Conservation (phyloP, 2,113 vertebrate species). For the Maccullochella peelii region DNA sequence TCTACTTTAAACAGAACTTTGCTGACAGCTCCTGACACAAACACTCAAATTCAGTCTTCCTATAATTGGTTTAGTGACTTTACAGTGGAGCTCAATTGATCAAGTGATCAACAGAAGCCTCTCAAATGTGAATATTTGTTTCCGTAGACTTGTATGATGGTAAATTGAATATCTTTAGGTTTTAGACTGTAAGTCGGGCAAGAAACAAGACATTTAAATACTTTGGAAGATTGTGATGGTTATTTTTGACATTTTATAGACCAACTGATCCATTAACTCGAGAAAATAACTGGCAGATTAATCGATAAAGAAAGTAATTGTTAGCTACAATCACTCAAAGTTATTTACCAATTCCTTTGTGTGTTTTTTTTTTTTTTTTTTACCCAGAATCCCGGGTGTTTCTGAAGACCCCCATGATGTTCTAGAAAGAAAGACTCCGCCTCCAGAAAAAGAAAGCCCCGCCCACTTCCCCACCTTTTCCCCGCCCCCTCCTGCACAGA, state of each 20-base stretch:
- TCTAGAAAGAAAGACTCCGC: conserved; percentile 59
- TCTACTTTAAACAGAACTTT: too few species aligned
- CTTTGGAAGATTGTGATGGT: too few species aligned
- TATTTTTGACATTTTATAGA: too few species aligned
- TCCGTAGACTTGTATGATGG: not conserved
- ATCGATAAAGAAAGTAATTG: not conserved
- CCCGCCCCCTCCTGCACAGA: conserved; percentile 36
- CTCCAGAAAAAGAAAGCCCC: not conserved
- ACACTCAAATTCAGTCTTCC: too few species aligned
- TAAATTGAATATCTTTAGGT: not conserved
- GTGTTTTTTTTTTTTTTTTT: not conserved
- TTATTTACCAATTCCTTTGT: not conserved
- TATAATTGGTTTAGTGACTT: too few species aligned
- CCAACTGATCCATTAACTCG: not conserved
- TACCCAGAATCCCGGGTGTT: conserved; percentile 75
- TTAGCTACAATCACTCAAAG: not conserved
- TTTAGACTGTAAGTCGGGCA: too few species aligned
- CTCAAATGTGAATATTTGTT: not conserved
- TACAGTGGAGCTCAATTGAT: too few species aligned
- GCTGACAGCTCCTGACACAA: too few species aligned
- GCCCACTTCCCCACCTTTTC: not conserved
- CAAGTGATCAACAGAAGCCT: not conserved
- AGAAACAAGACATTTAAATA: too few species aligned
- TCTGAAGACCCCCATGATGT: conserved; percentile 80
- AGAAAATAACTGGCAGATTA: not conserved